These are phyloP conservation scores for Clusia tigrina DNA, from an alignment of 2,888 invertebrate genomes.

Conservation along the genomic window DNA sequence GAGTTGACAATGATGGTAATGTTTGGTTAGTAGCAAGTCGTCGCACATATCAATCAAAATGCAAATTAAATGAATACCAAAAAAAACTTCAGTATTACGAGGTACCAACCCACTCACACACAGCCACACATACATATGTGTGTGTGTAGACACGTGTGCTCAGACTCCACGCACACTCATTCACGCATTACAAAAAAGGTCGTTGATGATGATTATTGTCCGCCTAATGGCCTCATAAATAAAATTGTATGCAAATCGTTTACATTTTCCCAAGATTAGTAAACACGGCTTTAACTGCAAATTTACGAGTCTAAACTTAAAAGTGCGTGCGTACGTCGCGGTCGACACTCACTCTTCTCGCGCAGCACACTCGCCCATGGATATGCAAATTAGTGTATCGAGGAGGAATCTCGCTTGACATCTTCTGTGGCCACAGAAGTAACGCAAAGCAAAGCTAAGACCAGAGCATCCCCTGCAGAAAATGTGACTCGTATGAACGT, in stretches of 20 bases:
- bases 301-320: constrained; percentile 51
- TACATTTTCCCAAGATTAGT: not conserved
- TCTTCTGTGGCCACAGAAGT: not conserved
- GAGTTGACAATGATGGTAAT: too few relatives aligned
- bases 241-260: not conserved
- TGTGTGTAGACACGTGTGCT: too few relatives aligned
- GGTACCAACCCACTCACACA: not conserved
- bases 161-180: too few relatives aligned
- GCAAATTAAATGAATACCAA: constrained; percentile 7
- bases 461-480: too few relatives aligned
- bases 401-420: not conserved
- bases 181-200: too few relatives aligned
- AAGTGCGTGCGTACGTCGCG: too few relatives aligned
- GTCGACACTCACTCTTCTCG: too few relatives aligned
- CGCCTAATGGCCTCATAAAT: not conserved
- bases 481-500: too few relatives aligned
- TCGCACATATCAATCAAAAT: constrained; percentile 15
- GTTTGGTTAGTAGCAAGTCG: not conserved
- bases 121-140: too few relatives aligned
- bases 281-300: constrained; percentile 48
- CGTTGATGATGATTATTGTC: not conserved
- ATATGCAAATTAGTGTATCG: constrained; percentile 5
- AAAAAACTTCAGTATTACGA: not conserved
- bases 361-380: too few relatives aligned
- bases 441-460: too few relatives aligned